Evolutionary conservation across 2,888 invertebrate genomes (phyloP), one percentile per base, ranked within the genome.

Genomic region (Caenorhabditis sp.): DNA sequence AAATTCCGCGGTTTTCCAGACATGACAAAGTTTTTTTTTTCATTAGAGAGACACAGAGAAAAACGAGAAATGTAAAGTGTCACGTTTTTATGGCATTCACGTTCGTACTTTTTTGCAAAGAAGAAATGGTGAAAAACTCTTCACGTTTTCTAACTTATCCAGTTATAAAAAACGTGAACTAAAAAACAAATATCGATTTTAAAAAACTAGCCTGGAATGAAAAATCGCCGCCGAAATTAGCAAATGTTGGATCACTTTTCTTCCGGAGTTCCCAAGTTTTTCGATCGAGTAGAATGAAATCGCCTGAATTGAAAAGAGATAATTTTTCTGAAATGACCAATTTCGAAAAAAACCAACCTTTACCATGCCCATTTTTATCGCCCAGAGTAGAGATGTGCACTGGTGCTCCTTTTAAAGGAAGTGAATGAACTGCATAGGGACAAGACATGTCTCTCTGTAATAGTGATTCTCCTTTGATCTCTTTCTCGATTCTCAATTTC

Each of bases 341-440:
- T 10, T 10, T 4, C 31, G 31, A 31, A 6, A 31, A 31, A 31
- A 6, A 10, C 2, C 69, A 62, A 89, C 95, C 94, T 89, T 93
- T 92, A 17, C 91, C 93, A 83, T 94, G 92, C 64, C 93, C 95
- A 24, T 93, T 89, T 53, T 91, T 91, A 89, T 95, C 94, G 17
- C 96, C 97, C 92, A 97, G 92, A 17, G 92, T 92, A 3, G 96
- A 95, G 86, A 97, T 94, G 93, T 97, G 94, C 75, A 97, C 64
- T 19, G 83, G 81, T 4, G 81, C 78, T 1, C 81, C 82, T 63
- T 71, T 71, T 8, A 81, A 62, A 8, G 83, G 82, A 23, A 78
- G 63, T 43, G 76, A 71, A 31, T 66, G 66, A 5, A 80, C 79
- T 23, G 77, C 70, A 61, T 81, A 81, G 2, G 83, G 82, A 54